Percentiles rank a stretch among this genome's conserved stretches.
These are phyloP conservation scores for Kryptopterus vitreolus DNA, from an alignment of 2,797 vertebrate genomes.

Conservation along the genomic window DNA sequence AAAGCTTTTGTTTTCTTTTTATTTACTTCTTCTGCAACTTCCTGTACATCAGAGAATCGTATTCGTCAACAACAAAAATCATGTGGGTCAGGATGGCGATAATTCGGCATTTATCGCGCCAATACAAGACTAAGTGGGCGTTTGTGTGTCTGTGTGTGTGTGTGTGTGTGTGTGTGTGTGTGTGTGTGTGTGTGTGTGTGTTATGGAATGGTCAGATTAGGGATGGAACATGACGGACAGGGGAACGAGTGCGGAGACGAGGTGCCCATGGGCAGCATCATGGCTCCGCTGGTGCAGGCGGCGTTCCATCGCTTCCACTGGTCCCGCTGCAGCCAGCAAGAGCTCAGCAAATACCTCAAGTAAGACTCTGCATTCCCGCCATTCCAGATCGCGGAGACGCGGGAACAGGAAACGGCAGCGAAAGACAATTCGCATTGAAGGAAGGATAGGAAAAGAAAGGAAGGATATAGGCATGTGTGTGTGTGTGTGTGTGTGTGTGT, in stretches of 20 bases:
- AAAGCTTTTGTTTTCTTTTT: not conserved
- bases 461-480: not conserved
- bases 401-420: not conserved
- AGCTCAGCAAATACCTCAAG: slow-evolving; percentile 92
- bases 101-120: too few species aligned
- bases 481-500: too few species aligned
- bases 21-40: not conserved
- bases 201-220: slow-evolving; percentile 76
- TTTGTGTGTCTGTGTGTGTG: too few species aligned
- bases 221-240: slow-evolving; percentile 97
- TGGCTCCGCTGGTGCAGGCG: slow-evolving; percentile 96
- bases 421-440: not conserved
- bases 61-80: too few species aligned
- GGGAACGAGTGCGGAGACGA: slow-evolving; percentile 96
- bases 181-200: slow-evolving; percentile 55
- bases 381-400: not conserved
- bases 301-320: slow-evolving; percentile 98
- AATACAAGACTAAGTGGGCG: too few species aligned
- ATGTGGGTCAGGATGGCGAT: too few species aligned
- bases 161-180: slow-evolving; percentile 17
- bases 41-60: not conserved
- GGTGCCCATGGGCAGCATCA: slow-evolving; percentile 97
- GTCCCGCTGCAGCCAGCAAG: slow-evolving; percentile 98
- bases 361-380: slow-evolving; percentile 72
- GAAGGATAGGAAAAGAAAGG: not conserved